phyloP scores from a whole-genome alignment of 2,797 vertebrate genomes.

The Pangasius djambal region DNA sequence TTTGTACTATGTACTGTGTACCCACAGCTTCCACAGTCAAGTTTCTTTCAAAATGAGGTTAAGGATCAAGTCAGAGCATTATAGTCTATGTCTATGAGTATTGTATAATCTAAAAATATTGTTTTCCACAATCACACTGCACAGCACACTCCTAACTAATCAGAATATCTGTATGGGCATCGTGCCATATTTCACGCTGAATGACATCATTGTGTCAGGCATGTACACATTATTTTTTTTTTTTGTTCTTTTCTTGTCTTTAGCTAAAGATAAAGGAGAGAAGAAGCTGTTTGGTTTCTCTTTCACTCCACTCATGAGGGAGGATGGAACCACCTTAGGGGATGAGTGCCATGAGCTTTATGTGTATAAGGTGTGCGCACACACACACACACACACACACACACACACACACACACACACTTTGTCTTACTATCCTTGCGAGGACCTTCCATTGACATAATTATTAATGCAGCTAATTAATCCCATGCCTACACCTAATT shows the following conservation, averaged over 20 bases:
- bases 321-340: constrained; percentile 95
- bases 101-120: not conserved
- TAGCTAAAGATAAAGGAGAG: constrained; percentile 98
- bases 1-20: not conserved
- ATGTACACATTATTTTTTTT: not conserved
- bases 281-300: constrained; percentile 98
- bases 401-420: not conserved
- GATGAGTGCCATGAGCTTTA: constrained; percentile 98
- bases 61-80: not conserved
- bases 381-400: constrained; percentile 5
- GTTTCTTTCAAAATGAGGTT: not conserved
- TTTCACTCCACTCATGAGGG: constrained; percentile 97
- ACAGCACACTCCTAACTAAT: not conserved
- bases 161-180: not conserved
- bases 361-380: constrained; percentile 90
- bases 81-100: not conserved
- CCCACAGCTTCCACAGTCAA: not conserved
- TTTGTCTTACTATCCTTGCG: not conserved
- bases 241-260: constrained; percentile 25
- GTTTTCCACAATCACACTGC: no score
- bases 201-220: not conserved
- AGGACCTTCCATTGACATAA: not conserved
- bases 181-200: not conserved
- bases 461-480: not conserved
- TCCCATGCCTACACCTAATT: not conserved